Evolutionary conservation across 2,797 vertebrate genomes (phyloP).

Genomic region (Falco columbarius): DNA sequence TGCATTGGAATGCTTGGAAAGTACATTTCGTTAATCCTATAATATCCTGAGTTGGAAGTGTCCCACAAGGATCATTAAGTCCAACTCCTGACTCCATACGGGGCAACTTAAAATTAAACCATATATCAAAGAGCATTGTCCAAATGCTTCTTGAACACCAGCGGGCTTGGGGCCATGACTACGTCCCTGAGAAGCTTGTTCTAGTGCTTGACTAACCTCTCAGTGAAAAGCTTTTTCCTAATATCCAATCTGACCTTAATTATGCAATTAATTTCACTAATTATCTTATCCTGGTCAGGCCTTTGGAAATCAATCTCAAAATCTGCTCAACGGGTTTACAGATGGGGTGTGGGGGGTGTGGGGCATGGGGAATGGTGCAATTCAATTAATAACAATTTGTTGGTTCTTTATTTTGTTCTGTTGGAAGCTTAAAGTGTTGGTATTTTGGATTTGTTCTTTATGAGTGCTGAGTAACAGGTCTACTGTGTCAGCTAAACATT

Average conservation of each 20-base stretch:
- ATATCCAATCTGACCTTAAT: background rate
- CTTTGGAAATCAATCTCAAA: background rate
- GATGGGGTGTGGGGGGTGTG: too few relatives aligned
- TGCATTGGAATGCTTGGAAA: background rate
- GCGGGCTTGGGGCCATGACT: background rate
- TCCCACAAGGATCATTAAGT: rapidly evolving
- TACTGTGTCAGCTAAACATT: background rate
- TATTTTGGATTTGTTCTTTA: background rate
- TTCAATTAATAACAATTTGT: background rate
- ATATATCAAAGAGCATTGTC: background rate
- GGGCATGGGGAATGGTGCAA: background rate
- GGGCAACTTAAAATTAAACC: background rate
- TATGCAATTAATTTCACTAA: background rate
- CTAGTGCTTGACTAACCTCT: background rate
- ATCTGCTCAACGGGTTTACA: background rate
- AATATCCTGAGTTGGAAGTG: background rate
- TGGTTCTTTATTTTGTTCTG: background rate
- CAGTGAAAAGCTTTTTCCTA: background rate
- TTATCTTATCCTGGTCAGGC: background rate
- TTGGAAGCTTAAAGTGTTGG: background rate
- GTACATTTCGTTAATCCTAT: background rate
- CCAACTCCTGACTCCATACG: background rate
- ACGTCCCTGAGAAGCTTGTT: background rate
- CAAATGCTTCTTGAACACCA: background rate
- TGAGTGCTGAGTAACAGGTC: background rate